phyloP scores from a whole-genome alignment of 2,797 vertebrate genomes.

The Zalophus californianus region DNA sequence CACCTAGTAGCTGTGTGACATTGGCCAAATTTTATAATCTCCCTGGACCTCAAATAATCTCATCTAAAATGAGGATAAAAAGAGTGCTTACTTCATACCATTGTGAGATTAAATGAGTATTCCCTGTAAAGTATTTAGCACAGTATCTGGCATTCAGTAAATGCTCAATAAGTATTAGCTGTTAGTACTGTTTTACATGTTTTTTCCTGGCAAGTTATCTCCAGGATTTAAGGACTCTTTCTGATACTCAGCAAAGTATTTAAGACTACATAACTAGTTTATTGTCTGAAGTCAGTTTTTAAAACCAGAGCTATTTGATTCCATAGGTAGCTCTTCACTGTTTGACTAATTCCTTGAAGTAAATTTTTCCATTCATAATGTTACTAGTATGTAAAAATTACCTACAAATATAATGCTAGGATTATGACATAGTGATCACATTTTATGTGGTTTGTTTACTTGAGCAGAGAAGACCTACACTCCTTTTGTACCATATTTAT shows the following conservation, averaged over 20 bases:
- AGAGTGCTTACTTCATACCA: neutral
- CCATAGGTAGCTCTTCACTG: neutral
- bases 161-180: neutral
- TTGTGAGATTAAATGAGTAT: neutral
- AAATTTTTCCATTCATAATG: neutral
- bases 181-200: neutral
- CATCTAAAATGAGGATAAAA: neutral
- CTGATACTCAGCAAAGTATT: neutral
- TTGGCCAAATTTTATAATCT: neutral
- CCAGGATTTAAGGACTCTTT: neutral
- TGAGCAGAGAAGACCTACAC: neutral
- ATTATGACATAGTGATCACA: neutral
- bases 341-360: neutral
- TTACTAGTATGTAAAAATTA: slow-evolving; percentile 13
- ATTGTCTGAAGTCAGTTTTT: neutral
- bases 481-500: slow-evolving; percentile 1
- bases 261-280: neutral
- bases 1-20: neutral
- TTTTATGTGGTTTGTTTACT: neutral
- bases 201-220: slow-evolving; percentile 1
- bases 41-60: neutral
- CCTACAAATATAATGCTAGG: neutral
- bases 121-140: neutral
- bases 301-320: neutral
- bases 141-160: neutral